phyloP scores from a whole-genome alignment of 2,888 invertebrate genomes.

The Formica aserva region DNA sequence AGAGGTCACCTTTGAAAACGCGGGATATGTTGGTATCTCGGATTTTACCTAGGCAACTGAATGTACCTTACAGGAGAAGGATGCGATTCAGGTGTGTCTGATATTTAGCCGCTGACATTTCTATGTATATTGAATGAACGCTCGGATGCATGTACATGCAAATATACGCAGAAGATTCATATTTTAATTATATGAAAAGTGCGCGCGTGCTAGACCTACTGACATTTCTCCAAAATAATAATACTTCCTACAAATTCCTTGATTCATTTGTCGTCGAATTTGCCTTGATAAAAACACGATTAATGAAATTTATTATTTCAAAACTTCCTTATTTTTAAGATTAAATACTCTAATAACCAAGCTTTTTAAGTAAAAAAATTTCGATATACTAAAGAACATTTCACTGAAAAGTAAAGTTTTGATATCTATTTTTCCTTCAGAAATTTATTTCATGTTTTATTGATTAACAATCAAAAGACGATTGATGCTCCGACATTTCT shows the following conservation, averaged over 20 bases:
- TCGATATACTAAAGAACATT: not conserved
- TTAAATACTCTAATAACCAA: not conserved
- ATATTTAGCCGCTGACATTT: conserved; percentile 80
- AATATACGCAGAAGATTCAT: not conserved
- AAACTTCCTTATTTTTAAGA: not conserved
- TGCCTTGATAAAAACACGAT: not conserved
- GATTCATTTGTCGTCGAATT: not conserved
- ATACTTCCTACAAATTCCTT: not conserved
- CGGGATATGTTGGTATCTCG: conserved; percentile 39
- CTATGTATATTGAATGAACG: conserved; percentile 63
- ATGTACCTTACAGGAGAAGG: conserved; percentile 19
- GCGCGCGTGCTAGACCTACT: not conserved
- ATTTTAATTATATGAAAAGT: not conserved
- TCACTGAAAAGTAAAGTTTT: not conserved
- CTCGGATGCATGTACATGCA: conserved; percentile 18
- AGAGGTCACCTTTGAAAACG: conserved; percentile 41
- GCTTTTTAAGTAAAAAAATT: not conserved
- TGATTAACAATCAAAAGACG: not conserved
- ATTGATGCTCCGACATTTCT: not conserved
- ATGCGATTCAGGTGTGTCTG: conserved; percentile 56
- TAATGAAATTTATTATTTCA: not conserved
- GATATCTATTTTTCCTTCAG: not conserved
- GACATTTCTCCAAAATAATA: not conserved
- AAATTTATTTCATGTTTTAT: conserved; percentile 14
- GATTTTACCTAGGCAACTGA: conserved; percentile 1